Evolutionary conservation across 2,888 invertebrate species (phyloP), one percentile per base, ranked within the genome.

Genomic region (Siphlonurus alternatus): DNA sequence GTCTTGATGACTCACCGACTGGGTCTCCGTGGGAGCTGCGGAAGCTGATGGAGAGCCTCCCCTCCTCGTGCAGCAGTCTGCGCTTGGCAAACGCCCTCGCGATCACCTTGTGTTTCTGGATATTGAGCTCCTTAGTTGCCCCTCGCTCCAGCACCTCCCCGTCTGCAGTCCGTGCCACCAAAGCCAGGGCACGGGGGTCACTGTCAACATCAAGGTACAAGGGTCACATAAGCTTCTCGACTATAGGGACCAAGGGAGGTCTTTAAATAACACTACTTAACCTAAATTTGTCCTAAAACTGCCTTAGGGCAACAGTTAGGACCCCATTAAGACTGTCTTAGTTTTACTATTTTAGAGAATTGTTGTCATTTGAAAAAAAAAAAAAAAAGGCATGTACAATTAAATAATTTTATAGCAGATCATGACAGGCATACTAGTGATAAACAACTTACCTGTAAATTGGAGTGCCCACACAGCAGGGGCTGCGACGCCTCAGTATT

Each of bases 21-120:
- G 96, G 96, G 78, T 96, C 96, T 67, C 91, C 90, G 69, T 93
- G 87, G 2, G 87, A 86, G 68, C 90, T 90, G 67, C 88, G 87
- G 68, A 93, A 86, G 68, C 89, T 91, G 72, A 95, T 88, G 59
- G 94, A 94, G 59, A 95, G 80, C 15, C 90, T 80, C 5, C 92
- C 93, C 71, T 86, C 64, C 66, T 74, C 86, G 68, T 89, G 87
- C 71, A 93, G 85, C 71, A 90, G 88, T 70, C 89, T 87, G 56
- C 93, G 83, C 65, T 92, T 89, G 0, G 89, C 88, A 80, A 89
- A 96, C 0, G 92, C 93, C 74, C 91, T 88, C 22, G 93, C 90
- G 64, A 96, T 94, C 61, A 95, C 83, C 76, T 91, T 89, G 76
- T 95, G 93, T 72, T 93, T 93, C 73, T 87, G 87, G 62, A 85